Evolutionary conservation across 37 sponge, comb jelly and placozoan genomes (phyloP).

Genomic region (Agelas oroides): DNA sequence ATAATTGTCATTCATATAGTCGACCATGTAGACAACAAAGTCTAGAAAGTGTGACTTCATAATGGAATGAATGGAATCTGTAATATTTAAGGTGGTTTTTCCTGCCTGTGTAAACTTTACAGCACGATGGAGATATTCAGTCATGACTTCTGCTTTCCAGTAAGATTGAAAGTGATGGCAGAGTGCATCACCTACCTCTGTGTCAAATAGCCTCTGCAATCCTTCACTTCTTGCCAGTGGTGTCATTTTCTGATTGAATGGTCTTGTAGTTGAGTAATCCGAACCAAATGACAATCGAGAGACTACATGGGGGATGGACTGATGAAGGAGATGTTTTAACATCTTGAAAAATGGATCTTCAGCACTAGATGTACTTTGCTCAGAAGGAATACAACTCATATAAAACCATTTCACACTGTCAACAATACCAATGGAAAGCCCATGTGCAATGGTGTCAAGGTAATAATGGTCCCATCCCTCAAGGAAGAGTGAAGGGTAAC

Average conservation of each 20-base stretch:
- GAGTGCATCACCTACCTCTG: constrained; percentile 28
- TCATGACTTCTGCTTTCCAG: constrained; percentile 56
- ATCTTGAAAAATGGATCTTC: not conserved
- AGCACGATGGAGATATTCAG: constrained; percentile 45
- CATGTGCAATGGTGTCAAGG: not conserved
- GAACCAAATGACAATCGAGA: constrained; percentile 1
- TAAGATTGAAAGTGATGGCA: constrained; percentile 25
- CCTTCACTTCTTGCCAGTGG: not conserved
- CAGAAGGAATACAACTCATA: not conserved
- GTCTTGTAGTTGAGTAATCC: not conserved
- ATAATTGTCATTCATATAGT: constrained; percentile 35
- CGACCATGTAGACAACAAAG: constrained; percentile 58
- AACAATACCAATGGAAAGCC: not conserved
- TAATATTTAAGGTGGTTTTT: constrained; percentile 50
- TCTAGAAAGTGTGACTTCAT: constrained; percentile 39
- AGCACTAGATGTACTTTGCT: not conserved
- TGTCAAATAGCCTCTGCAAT: constrained; percentile 21
- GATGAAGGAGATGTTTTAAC: not conserved
- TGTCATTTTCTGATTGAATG: not conserved
- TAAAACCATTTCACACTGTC: constrained; percentile 23
- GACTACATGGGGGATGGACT: constrained; percentile 1
- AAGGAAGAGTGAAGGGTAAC: constrained; percentile 83
- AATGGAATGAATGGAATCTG: constrained; percentile 45
- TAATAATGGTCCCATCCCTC: constrained; percentile 87
- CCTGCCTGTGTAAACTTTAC: constrained; percentile 13